Conservation (phyloP, 1,140 invertebrate species). For the Saccostrea cuccullata region DNA sequence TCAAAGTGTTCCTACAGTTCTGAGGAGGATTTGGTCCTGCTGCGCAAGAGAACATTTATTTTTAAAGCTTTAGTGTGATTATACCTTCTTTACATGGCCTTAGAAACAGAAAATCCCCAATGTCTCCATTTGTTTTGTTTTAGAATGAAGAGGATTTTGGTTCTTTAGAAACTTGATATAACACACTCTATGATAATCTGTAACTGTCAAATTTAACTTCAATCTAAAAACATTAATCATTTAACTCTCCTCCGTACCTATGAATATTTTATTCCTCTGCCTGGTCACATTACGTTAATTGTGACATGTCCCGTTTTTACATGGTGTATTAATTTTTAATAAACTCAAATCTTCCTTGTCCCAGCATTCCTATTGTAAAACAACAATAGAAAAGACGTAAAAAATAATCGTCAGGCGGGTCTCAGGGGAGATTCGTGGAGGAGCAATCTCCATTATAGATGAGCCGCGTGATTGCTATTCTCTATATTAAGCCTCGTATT, state of each 20-base stretch:
- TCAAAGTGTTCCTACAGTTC: background rate
- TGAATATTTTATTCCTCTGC: conserved; percentile 1
- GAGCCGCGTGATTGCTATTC: background rate
- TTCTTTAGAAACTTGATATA: background rate
- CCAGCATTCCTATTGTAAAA: conserved; percentile 7
- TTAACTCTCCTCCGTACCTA: background rate
- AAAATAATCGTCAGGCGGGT: conserved; percentile 18
- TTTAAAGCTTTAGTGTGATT: background rate
- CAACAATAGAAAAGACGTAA: conserved; percentile 21
- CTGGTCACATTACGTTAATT: background rate
- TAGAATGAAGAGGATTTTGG: background rate
- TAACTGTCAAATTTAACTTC: background rate
- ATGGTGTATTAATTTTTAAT: conserved; percentile 35
- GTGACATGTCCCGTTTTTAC: background rate
- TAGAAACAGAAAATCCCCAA: background rate
- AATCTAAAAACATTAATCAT: background rate
- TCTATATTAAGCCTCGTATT: background rate
- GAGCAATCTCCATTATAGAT: conserved; percentile 28
- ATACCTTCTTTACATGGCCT: background rate
- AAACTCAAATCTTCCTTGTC: background rate
- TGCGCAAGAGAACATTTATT: background rate
- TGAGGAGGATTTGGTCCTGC: background rate
- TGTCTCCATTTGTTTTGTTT: background rate
- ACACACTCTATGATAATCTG: background rate
- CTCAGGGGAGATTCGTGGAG: background rate